These are phyloP conservation scores for Amiota minor DNA, from an alignment of 2,888 invertebrate species.

Conservation along the genomic window DNA sequence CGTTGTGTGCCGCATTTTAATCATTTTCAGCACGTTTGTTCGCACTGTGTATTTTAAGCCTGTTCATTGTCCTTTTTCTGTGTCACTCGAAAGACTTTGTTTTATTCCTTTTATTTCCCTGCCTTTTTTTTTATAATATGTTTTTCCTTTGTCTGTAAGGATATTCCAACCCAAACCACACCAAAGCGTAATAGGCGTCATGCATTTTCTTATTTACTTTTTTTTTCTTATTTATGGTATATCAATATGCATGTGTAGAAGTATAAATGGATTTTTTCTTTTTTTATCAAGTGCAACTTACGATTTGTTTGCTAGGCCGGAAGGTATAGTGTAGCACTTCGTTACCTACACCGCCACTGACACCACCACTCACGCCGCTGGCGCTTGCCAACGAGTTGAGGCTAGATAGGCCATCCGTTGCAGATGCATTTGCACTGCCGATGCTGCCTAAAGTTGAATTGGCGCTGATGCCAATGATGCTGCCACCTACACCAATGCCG, in stretches of 20 bases:
- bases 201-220: background rate
- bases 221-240: slow-evolving; percentile 3
- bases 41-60: slow-evolving; percentile 11
- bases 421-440: slow-evolving; percentile 39
- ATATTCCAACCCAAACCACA: slow-evolving; percentile 9
- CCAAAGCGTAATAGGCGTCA: slow-evolving; percentile 16
- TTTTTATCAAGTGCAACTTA: slow-evolving; percentile 63
- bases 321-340: slow-evolving; percentile 74
- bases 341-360: slow-evolving; percentile 62
- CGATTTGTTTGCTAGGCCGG: slow-evolving; percentile 74
- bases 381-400: slow-evolving; percentile 56
- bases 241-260: background rate
- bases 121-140: background rate
- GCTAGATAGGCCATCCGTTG: slow-evolving; percentile 55
- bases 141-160: background rate
- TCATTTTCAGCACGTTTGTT: slow-evolving; percentile 20
- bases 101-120: background rate
- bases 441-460: slow-evolving; percentile 24
- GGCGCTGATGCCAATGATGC: slow-evolving; percentile 41
- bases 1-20: slow-evolving; percentile 26
- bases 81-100: slow-evolving; percentile 10
- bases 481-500: slow-evolving; percentile 49
- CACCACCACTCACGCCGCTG: background rate
- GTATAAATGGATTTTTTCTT: slow-evolving; percentile 20
- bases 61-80: slow-evolving; percentile 29